Conservation (phyloP, 2,113 vertebrate genomes). For the Lagopus muta region DNA sequence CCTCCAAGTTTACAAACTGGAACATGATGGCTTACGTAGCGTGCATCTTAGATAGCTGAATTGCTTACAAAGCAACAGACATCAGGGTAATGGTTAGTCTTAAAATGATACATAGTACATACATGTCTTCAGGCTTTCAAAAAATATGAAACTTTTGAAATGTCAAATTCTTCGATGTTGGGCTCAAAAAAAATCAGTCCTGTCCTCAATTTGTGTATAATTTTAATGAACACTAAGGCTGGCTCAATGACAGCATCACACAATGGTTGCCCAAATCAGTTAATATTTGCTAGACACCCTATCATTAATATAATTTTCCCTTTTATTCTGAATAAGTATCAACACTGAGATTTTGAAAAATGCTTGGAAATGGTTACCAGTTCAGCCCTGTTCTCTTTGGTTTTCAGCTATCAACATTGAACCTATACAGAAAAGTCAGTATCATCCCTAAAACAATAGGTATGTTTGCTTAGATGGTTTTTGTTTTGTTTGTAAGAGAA, state of each 20-base stretch:
- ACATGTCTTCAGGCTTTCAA: background rate
- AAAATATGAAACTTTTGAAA: background rate
- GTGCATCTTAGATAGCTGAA: background rate
- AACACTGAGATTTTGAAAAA: background rate
- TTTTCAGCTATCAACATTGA: background rate
- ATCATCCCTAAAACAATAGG: background rate
- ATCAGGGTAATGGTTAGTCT: background rate
- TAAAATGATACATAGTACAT: background rate
- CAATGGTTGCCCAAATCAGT: conserved; percentile 13
- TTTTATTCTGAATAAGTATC: background rate
- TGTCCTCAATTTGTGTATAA: background rate
- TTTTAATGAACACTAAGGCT: background rate
- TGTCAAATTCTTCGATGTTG: background rate
- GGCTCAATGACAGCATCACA: background rate
- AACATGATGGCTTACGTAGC: background rate
- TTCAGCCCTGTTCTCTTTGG: background rate
- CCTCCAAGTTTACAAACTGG: background rate
- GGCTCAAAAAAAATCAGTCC: background rate
- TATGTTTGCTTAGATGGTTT: background rate
- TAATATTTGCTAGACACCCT: background rate
- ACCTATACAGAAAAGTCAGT: rapidly evolving
- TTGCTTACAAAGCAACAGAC: background rate
- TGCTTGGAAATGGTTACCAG: background rate
- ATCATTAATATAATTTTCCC: background rate
- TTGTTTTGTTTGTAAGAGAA: background rate